Base-by-base conservation (phyloP, 2,888 invertebrate genomes). In the Trachelus stipa region DNA sequence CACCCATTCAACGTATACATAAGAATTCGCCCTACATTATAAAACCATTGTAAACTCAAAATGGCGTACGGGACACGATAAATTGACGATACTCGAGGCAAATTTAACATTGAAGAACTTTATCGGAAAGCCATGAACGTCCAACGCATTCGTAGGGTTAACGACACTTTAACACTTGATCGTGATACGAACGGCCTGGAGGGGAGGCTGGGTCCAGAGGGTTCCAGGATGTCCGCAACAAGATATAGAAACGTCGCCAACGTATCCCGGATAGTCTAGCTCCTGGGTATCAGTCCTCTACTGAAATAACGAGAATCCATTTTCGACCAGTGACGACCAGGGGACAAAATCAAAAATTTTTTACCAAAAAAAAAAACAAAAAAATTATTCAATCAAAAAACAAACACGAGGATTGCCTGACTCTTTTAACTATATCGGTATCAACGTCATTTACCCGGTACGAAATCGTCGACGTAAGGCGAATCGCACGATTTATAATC, bases 171-270 rank as follows among this genome's bases (percentile, higher is more conserved):
- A 71, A 23, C 73, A 68, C 77, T 77, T 77, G 83, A 69, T 76
- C 80, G 76, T 78, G 80, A 77, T 81, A 80, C 81, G 69, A 40
- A 83, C 79, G 78, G 75, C 4, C 12, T 1, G 40, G 6, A 6
- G 1, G 12, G 77, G 79, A 79, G 78, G 79, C 79, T 74, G 78
- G 76, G 79, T 81, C 80, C 81, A 78, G 77, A 69, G 30, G 69
- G 30, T 30, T 82, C 83, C 86, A 86, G 87, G 87, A 87, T 87
- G 85, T 87, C 87, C 87, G 87, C 83, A 82, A 83, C 78, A 82
- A 82, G 86, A 87, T 87, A 87, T 80, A 79, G 81, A 79, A 79
- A 81, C 79, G 84, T 82, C 85, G 85, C 81, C 80, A 76, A 23
- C 79, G 83, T 87, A 85, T 87, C 85, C 85, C 83, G 84, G 83